Evolutionary conservation across 2,888 invertebrate genomes (phyloP).

Genomic region (Acanthosoma haemorrhoidale): DNA sequence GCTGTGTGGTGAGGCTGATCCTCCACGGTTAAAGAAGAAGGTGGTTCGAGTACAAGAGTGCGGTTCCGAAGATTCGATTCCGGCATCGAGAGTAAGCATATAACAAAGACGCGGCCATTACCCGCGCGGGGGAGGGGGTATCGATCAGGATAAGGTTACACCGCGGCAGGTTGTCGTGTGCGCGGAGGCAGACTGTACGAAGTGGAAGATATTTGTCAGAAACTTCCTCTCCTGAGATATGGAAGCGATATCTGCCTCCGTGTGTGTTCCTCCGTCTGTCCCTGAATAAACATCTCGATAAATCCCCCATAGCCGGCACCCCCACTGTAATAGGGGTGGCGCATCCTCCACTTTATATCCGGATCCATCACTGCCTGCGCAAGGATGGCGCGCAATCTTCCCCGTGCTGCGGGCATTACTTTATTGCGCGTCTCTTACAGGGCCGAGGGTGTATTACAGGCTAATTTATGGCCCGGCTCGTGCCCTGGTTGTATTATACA

Average conservation of each 20-base stretch:
- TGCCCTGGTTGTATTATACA: too few species aligned
- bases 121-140: not conserved
- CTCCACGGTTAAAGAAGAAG: too few species aligned
- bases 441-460: constrained; percentile 6
- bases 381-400: not conserved
- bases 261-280: not conserved
- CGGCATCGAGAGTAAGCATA: too few species aligned
- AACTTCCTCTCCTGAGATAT: not conserved
- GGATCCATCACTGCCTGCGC: constrained; percentile 18
- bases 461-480: not conserved
- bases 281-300: constrained; percentile 24
- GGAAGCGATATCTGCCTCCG: not conserved
- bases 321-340: constrained; percentile 11
- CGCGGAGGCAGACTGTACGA: constrained; percentile 20
- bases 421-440: constrained; percentile 10
- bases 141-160: constrained; percentile 1
- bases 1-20: too few species aligned
- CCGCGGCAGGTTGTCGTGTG: not conserved
- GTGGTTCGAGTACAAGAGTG: too few species aligned
- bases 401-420: not conserved
- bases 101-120: too few species aligned
- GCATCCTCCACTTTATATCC: constrained; percentile 17
- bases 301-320: not conserved
- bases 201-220: constrained; percentile 20
- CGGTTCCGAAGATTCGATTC: too few species aligned